phyloP scores from a whole-genome alignment of 2,113 vertebrate species.

The Ceuthmochares aereus region DNA sequence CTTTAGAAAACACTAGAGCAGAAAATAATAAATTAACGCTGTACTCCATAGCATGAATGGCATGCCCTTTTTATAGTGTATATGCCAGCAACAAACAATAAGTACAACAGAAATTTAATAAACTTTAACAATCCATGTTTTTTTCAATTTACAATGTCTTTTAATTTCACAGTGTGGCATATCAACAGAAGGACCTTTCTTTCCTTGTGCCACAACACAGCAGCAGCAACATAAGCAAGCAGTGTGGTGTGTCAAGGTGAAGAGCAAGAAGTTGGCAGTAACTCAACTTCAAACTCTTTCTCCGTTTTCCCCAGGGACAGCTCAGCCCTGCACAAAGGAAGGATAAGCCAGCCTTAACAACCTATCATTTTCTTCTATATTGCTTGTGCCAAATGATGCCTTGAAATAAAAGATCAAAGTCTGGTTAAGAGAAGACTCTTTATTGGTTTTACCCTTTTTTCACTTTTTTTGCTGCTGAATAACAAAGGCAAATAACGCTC shows the following conservation, averaged over 20 bases:
- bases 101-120: neutral
- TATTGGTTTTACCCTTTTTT: neutral
- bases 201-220: neutral
- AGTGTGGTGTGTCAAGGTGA: neutral
- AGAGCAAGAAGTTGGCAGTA: neutral
- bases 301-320: neutral
- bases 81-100: neutral
- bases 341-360: neutral
- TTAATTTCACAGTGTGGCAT: neutral
- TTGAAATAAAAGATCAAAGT: neutral
- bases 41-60: neutral
- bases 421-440: neutral
- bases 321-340: neutral
- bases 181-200: neutral
- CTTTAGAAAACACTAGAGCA: neutral
- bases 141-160: neutral
- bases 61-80: neutral
- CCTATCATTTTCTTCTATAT: neutral
- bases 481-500: neutral
- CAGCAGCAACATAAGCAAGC: neutral
- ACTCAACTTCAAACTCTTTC: neutral
- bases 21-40: neutral
- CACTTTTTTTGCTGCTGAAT: neutral
- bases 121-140: neutral
- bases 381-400: neutral